A percentile compares a stretch with the other conserved stretches of the same genome.
Evolutionary conservation across 2,888 invertebrate species (phyloP).

Genomic region (Pandemis heparana): DNA sequence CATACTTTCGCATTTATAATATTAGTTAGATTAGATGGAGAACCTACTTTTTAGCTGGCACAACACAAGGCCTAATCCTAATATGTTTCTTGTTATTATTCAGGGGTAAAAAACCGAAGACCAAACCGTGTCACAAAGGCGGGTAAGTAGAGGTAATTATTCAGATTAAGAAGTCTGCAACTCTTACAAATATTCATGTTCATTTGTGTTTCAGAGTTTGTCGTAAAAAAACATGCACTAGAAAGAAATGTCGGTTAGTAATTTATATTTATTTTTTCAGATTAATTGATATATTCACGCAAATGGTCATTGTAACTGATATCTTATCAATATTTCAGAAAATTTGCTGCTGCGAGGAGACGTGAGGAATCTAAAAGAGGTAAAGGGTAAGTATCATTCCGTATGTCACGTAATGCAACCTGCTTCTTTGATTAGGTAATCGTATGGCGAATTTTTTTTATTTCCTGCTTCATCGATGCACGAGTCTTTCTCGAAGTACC

Average conservation of each 20-base stretch:
- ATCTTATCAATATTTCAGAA: slow-evolving; percentile 22
- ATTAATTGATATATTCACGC: background rate
- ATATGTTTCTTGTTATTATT: slow-evolving; percentile 43
- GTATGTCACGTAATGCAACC: too few relatives aligned
- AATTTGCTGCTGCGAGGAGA: slow-evolving; percentile 52
- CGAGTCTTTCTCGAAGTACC: too few relatives aligned
- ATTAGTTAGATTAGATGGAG: too few relatives aligned
- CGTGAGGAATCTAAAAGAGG: slow-evolving; percentile 44
- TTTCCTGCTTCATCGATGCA: too few relatives aligned
- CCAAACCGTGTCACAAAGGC: slow-evolving; percentile 61
- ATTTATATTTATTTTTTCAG: slow-evolving; percentile 1
- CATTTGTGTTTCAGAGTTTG: slow-evolving; percentile 61
- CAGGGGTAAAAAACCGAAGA: slow-evolving; percentile 42
- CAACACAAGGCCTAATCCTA: background rate
- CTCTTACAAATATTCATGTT: background rate
- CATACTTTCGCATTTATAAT: too few relatives aligned
- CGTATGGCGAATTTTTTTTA: too few relatives aligned
- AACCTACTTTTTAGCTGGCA: background rate
- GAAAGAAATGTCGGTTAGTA: slow-evolving; percentile 68
- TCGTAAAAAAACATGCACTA: slow-evolving; percentile 59
- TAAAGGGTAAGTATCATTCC: slow-evolving; percentile 46
- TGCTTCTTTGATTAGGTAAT: too few relatives aligned
- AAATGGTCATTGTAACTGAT: background rate
- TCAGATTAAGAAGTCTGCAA: background rate
- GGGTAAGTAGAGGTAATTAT: slow-evolving; percentile 56